Evolutionary conservation across 1,140 invertebrate genomes (phyloP), one percentile per base, ranked within the genome.

Genomic region (Macrobrachium nipponense): DNA sequence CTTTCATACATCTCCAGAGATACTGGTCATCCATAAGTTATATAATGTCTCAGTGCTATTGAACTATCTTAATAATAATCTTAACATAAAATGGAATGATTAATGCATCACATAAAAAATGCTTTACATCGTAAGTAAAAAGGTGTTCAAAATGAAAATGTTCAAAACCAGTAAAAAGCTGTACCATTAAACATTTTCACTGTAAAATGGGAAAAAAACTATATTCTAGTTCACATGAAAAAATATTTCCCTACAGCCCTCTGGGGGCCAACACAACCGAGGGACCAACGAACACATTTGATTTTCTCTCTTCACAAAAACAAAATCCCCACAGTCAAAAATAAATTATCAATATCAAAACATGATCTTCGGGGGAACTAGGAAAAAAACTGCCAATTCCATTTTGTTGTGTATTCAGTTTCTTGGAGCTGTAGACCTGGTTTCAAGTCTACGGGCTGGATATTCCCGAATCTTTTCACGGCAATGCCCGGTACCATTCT

Each of bases 261-360:
- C 20, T 70, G 68, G 68, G 68, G 43, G 68, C 68, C 68, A 70
- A 20, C 68, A 70, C 68, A 70, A 70, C 68, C 68, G 68, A 70
- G 68, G 51, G 68, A 70, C 68, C 68, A 70, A 70, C 68, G 68
- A 70, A 70, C 68, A 70, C 20, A 27, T 15, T 15, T 23, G 14
- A 70, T 70, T 70, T 36, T 51, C 51, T 51, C 51, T 51, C 51
- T 51, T 51, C 51, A 51, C 51, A 51, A 51, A 51, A 51, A 51
- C 51, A 51, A 51, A 51, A 51, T 51, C 51, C 51, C 51, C 51
- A 51, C 51, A 5, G 51, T 51, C 12, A 62, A 20, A n/a, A 66
- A 62, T 27, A 60, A 66, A 17, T 43, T 4, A 62, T 36, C 15
- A 62, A 64, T 27, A 62, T 36, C 12, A 80, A n/a, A 76, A 51